Percentiles rank a stretch among this genome's conserved stretches.
Conservation (phyloP, 2,797 vertebrate species). For the Paedocypris micromegethes region DNA sequence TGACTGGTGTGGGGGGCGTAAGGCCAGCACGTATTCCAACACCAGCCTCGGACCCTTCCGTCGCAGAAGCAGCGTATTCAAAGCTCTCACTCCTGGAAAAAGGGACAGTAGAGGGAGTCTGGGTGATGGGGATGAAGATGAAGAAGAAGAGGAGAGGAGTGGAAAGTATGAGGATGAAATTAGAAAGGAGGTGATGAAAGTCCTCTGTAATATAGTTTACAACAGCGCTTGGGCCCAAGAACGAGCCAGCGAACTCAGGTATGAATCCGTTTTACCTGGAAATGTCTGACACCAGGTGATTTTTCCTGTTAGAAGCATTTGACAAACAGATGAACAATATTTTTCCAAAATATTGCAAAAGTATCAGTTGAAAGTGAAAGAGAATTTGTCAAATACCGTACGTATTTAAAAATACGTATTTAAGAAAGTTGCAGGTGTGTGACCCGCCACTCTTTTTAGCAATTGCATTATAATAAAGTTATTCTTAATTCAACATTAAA, state of each 20-base stretch:
- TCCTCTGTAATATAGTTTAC: slow-evolving; percentile 72
- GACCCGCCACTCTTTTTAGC: too few relatives aligned
- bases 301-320: too few relatives aligned
- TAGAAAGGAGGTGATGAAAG: slow-evolving; percentile 71
- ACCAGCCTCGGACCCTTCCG: slow-evolving; percentile 13
- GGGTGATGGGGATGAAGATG: slow-evolving; percentile 39
- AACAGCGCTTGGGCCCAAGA: slow-evolving; percentile 73
- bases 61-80: slow-evolving; percentile 25
- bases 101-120: slow-evolving; percentile 38
- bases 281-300: not conserved
- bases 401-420: too few relatives aligned
- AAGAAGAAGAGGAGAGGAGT: slow-evolving; percentile 42
- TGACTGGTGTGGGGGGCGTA: slow-evolving; percentile 19
- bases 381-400: too few relatives aligned
- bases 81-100: slow-evolving; percentile 30
- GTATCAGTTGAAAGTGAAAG: too few relatives aligned
- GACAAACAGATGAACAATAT: too few relatives aligned
- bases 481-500: too few relatives aligned
- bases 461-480: too few relatives aligned
- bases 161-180: slow-evolving; percentile 40
- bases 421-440: too few relatives aligned
- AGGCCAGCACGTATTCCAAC: slow-evolving; percentile 41
- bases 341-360: too few relatives aligned
- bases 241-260: slow-evolving; percentile 67
- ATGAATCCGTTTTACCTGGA: not conserved